A percentile compares a stretch with the other conserved stretches of the same genome.
Evolutionary conservation across 2,888 invertebrate genomes (phyloP).

Genomic region (Ennomos erosarius): DNA sequence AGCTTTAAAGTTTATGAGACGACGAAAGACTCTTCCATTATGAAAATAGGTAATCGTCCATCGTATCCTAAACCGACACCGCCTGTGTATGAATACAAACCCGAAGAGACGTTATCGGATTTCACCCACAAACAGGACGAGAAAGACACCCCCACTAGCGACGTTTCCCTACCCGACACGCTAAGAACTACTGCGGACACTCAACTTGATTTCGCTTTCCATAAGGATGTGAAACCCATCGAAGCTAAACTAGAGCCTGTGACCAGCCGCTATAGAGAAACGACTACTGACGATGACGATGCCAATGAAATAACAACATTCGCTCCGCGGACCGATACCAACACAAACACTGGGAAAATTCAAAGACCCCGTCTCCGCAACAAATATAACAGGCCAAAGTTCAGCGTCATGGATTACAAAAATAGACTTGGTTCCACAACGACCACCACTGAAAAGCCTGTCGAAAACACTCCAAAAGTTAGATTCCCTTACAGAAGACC

Average conservation of each 20-base stretch:
- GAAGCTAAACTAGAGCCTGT: slow-evolving; percentile 69
- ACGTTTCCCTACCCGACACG: slow-evolving; percentile 69
- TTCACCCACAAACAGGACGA: slow-evolving; percentile 81
- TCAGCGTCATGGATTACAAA: slow-evolving; percentile 91
- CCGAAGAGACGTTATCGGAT: slow-evolving; percentile 70
- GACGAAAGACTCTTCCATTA: slow-evolving; percentile 76
- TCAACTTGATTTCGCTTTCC: slow-evolving; percentile 72
- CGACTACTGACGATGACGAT: slow-evolving; percentile 56
- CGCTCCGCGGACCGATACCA: slow-evolving; percentile 61
- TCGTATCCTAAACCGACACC: slow-evolving; percentile 58
- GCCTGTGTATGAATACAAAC: slow-evolving; percentile 58
- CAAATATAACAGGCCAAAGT: slow-evolving; percentile 88
- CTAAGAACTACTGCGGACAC: slow-evolving; percentile 59
- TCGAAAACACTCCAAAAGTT: slow-evolving; percentile 67
- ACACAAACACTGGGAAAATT: slow-evolving; percentile 57
- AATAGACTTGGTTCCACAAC: slow-evolving; percentile 86
- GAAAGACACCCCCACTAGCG: slow-evolving; percentile 82
- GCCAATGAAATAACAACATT: slow-evolving; percentile 59
- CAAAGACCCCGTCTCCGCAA: slow-evolving; percentile 73
- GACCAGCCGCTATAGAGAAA: slow-evolving; percentile 51
- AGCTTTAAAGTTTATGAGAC: slow-evolving; percentile 56
- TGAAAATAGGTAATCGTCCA: slow-evolving; percentile 79
- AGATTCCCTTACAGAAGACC: slow-evolving; percentile 82
- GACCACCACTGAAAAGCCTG: slow-evolving; percentile 73
- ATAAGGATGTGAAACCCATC: slow-evolving; percentile 75